These are phyloP conservation scores for Gallinago jamesoni DNA, from an alignment of 2,113 vertebrate genomes.

Conservation along the genomic window DNA sequence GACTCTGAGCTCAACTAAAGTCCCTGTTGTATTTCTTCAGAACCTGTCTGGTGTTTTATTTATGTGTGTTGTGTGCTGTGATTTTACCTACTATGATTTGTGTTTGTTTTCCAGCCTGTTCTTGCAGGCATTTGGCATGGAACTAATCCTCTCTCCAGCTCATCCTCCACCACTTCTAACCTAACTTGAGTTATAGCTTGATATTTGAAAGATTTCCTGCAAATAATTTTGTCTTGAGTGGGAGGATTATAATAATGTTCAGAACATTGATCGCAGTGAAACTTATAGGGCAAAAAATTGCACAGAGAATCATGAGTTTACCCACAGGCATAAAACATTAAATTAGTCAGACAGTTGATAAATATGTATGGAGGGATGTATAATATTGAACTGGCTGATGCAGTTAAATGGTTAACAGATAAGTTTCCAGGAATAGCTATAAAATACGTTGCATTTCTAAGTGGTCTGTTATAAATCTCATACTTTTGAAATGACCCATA, in stretches of 20 bases:
- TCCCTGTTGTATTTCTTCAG: slow-evolving; percentile 20
- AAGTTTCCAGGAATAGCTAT: neutral
- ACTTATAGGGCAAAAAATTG: neutral
- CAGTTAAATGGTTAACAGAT: neutral
- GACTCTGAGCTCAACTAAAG: neutral
- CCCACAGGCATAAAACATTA: neutral
- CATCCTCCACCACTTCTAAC: neutral
- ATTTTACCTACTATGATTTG: slow-evolving; percentile 30
- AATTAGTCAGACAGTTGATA: neutral
- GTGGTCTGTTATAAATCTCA: neutral
- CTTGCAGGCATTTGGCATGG: slow-evolving; percentile 3
- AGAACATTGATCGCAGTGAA: slow-evolving; percentile 3
- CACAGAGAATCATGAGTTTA: neutral
- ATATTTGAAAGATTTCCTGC: slow-evolving; percentile 19
- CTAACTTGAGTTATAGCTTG: slow-evolving; percentile 17
- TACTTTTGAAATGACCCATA: neutral
- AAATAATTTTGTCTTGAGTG: slow-evolving; percentile 34
- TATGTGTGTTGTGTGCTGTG: neutral
- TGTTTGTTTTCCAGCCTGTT: slow-evolving; percentile 48
- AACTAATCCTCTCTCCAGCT: neutral
- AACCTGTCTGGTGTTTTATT: slow-evolving; percentile 37
- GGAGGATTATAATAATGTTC: slow-evolving; percentile 14
- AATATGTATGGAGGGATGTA: neutral
- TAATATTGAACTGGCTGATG: neutral
- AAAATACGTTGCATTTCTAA: neutral